Percentiles rank a stretch among this genome's conserved stretches.
These are phyloP conservation scores for Harpalus rufipes DNA, from an alignment of 2,888 invertebrate genomes.

Conservation along the genomic window DNA sequence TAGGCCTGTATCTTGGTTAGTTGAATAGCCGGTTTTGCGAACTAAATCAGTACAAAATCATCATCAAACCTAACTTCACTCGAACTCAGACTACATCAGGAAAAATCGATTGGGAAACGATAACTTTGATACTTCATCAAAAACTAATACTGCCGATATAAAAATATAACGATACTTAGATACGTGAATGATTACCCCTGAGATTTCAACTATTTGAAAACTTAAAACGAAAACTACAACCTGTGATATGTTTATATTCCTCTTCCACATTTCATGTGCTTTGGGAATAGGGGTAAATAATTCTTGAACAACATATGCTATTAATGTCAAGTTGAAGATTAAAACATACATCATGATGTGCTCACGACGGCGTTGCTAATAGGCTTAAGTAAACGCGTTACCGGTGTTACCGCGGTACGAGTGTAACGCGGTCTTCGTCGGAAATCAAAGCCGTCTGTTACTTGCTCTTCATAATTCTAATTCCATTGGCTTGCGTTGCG, in stretches of 20 bases:
- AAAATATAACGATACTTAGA: not conserved
- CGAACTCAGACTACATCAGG: too few relatives aligned
- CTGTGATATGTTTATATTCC: not conserved
- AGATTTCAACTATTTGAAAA: not conserved
- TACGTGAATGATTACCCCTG: not conserved
- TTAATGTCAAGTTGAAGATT: conserved; percentile 33
- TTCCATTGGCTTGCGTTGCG: conserved; percentile 11
- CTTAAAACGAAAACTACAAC: not conserved
- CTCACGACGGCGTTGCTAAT: conserved; percentile 24
- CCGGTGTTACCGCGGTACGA: not conserved
- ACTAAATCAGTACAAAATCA: too few relatives aligned
- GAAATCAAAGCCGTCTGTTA: conserved; percentile 34
- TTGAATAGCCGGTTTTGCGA: too few relatives aligned
- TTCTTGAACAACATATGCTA: not conserved
- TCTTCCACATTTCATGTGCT: not conserved
- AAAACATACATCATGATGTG: conserved; percentile 45
- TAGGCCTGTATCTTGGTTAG: too few relatives aligned
- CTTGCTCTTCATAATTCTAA: conserved; percentile 34
- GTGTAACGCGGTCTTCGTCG: conserved; percentile 11
- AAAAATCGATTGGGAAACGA: too few relatives aligned
- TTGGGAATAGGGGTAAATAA: not conserved
- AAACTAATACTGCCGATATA: not conserved
- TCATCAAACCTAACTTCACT: too few relatives aligned
- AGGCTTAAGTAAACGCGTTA: conserved; percentile 31
- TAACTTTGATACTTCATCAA: too few relatives aligned